Conservation (phyloP, 1,140 invertebrate species). For the Eriocheir sinensis region DNA sequence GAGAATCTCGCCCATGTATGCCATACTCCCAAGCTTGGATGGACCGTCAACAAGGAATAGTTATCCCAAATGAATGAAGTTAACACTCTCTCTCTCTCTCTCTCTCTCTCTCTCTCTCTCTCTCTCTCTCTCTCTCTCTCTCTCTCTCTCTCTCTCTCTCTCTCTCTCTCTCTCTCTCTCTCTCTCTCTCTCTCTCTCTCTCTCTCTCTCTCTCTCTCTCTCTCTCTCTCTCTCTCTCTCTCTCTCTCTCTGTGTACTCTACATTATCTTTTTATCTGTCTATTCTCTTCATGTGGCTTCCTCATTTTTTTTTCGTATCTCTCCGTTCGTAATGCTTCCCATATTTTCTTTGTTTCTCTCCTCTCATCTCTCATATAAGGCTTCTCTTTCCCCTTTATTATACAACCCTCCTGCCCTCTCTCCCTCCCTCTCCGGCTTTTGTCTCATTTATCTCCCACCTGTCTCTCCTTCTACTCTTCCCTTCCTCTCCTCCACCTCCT, state of each 20-base stretch:
- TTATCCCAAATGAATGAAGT: no score
- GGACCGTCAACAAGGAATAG: not conserved
- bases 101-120: constrained; percentile 38
- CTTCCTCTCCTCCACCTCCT: no score
- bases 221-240: constrained; percentile 43
- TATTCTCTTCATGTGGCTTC: not conserved
- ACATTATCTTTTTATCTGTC: no score
- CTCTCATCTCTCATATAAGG: not conserved
- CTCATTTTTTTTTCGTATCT: no score
- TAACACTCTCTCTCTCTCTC: constrained; percentile 41
- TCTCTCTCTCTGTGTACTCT: constrained; percentile 37
- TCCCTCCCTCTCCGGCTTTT: no score
- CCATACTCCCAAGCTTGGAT: no score
- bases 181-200: not conserved
- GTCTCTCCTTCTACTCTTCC: no score
- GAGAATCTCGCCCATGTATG: no score
- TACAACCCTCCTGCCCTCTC: no score
- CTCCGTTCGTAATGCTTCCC: not conserved
- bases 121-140: constrained; percentile 41
- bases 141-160: constrained; percentile 38
- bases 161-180: constrained; percentile 39
- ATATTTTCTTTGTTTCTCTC: not conserved
- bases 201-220: not conserved
- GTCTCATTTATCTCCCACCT: no score
- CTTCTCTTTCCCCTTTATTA: no score